Base-by-base conservation (phyloP, 1,140 invertebrate species). In the Diachasmimorpha longicaudata region DNA sequence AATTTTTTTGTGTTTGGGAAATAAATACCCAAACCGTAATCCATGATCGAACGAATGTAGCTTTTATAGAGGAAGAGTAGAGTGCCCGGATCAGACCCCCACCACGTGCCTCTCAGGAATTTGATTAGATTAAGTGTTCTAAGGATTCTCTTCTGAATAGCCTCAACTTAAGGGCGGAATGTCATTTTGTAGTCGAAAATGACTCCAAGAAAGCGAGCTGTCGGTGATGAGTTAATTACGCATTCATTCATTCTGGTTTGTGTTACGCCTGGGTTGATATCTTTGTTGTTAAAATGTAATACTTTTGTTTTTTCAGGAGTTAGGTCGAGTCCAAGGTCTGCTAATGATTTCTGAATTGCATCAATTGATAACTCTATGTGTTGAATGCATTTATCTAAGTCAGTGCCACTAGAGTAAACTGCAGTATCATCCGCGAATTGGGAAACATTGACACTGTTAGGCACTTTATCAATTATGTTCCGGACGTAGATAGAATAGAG, bases 381-480 rank as follows among this genome's bases (percentile, higher is more conserved):
- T n/a, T 4, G 2, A 31, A n/a, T 55, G 44, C 46, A 48, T 4
- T 36, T 11, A 10, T 6, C 9, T 11, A 67, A 2, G n/a, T 31
- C 14, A 5, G 31, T 67, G n/a, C 25, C 55, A 0, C n/a, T 55
- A 14, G 1, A 10, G 16, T 72, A 72, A 1, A 77, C 11, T 9
- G 69, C 70, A 8, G 71, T 77, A 48, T 79, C 78, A 48, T 79
- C 78, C 4, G 78, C 75, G 44, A 69, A 79, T 13, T 23, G 42
- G 9, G 70, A 55, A 6, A 76, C 31, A 4, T 4, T 67, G 5
- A 75, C 44, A 10, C 52, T 25, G 10, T 14, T 44, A 13, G 19
- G 52, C 25, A 48, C 14, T 21, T 31, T 13, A 21, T 58, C 63
- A 13, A 48, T 74, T 5, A 72, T 72, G 25, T 78, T 68, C 5